Evolutionary conservation across 1,140 invertebrate species (phyloP).

Genomic region (Apis dorsata): DNA sequence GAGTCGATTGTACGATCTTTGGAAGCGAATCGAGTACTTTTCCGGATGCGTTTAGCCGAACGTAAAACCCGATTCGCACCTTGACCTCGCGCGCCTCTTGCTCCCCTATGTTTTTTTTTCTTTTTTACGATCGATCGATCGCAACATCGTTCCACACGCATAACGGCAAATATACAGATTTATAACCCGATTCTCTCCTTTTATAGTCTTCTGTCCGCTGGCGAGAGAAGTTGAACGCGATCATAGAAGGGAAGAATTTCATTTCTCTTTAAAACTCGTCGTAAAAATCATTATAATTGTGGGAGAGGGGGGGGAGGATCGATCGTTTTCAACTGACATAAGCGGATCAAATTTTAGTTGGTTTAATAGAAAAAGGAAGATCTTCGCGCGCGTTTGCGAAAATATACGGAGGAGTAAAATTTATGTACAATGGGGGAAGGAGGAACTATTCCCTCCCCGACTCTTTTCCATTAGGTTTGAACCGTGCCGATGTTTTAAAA

Average conservation of each 20-base stretch:
- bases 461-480: background rate
- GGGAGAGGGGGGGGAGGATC: too few species aligned
- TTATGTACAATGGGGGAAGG: background rate
- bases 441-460: background rate
- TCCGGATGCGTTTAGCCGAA: slow-evolving; percentile 17
- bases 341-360: slow-evolving; percentile 14
- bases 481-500: slow-evolving; percentile 5
- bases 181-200: slow-evolving; percentile 15
- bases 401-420: background rate
- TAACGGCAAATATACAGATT: slow-evolving; percentile 27
- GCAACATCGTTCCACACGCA: slow-evolving; percentile 4
- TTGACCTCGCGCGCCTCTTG: background rate
- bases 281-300: background rate
- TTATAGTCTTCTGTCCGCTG: background rate
- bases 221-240: background rate
- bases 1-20: slow-evolving; percentile 29
- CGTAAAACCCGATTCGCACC: slow-evolving; percentile 31
- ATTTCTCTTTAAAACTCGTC: background rate
- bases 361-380: background rate
- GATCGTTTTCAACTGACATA: background rate
- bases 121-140: slow-evolving; percentile 19
- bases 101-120: background rate
- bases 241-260: background rate
- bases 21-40: background rate
- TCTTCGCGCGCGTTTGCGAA: background rate